Base-by-base conservation (phyloP, 2,113 vertebrate species). In the Tychaedon coryphoeus region DNA sequence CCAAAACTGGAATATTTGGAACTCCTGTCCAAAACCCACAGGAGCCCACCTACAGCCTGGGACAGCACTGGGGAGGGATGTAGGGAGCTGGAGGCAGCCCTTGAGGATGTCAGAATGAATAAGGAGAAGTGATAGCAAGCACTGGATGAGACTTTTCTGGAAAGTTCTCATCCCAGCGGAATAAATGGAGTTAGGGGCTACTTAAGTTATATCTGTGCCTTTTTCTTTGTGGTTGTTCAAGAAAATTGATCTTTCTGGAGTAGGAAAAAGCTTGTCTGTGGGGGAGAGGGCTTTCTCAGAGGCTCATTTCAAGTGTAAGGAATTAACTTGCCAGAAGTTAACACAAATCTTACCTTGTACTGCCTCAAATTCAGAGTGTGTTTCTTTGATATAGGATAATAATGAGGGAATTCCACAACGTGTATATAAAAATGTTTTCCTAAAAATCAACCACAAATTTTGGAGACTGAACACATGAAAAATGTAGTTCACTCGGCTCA, bases 181-280 rank as follows among this genome's bases (percentile, higher is more conserved):
- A 74, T 77, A 90, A 90, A 71, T 10, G 10, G 87, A 74, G 26
- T 66, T 83, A 66, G 28, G 34, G 54, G 50, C 56, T 88, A 57
- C 81, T 92, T 33, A 92, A 48, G 36, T 47, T 82, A 29, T 54
- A 86, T 69, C 38, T 74, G 28, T 36, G 23, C 28, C 43, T 83
- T 70, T 90, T 61, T 70, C 43, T 94, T 77, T 88, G 34, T 53
- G 20, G 25, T 74, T 51, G 31, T 77, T 90, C 19, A 42, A 64
- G 71, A 94, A 90, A 93, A 96, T 42, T 58, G 71, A 86, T 92
- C 40, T 57, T 92, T 74, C 72, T 84, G 45, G 43, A 65, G 54
- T 16, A 70, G 33, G 19, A 64, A 67, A 64, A 90, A 77, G 19
- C 72, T 48, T 64, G 40, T 80, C 64, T 83, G 42, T 66, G 64